Evolutionary conservation across 2,113 vertebrate species (phyloP).

Genomic region (Hyperoodon ampullatus): DNA sequence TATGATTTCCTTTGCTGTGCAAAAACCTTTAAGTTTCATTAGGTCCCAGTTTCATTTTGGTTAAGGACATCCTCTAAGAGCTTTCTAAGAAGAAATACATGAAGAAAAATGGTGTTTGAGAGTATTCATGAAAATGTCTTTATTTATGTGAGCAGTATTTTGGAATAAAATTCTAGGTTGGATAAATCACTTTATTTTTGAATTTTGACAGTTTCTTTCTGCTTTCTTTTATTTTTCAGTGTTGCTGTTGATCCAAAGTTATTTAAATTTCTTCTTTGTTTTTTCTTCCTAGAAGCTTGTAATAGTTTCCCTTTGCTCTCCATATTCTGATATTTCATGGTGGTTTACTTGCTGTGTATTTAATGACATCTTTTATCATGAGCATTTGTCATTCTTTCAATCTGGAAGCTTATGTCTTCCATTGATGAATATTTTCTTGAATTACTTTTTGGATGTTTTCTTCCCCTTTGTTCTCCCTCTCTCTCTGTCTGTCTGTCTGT

Average conservation of each 20-base stretch:
- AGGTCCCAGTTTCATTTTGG: background rate
- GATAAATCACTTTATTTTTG: background rate
- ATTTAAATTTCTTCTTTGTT: background rate
- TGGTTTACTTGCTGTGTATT: background rate
- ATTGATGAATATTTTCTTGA: background rate
- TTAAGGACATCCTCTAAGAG: background rate
- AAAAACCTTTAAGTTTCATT: too few relatives aligned
- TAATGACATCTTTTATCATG: background rate
- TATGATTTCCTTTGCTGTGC: too few relatives aligned
- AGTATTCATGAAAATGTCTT: background rate
- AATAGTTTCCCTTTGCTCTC: background rate
- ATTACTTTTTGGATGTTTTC: background rate
- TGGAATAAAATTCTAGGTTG: background rate
- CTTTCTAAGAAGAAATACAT: background rate
- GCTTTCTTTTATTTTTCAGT: background rate
- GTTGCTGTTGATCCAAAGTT: background rate
- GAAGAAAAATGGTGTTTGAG: background rate
- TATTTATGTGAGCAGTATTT: conserved; percentile 11
- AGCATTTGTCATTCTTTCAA: background rate
- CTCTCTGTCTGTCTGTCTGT: too few relatives aligned
- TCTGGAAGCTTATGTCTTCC: background rate
- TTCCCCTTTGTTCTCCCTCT: background rate
- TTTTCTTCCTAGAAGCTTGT: background rate
- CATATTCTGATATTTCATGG: background rate
- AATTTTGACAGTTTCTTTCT: background rate